Conservation (phyloP, 2,797 vertebrate genomes). For the Champsocephalus esox region DNA sequence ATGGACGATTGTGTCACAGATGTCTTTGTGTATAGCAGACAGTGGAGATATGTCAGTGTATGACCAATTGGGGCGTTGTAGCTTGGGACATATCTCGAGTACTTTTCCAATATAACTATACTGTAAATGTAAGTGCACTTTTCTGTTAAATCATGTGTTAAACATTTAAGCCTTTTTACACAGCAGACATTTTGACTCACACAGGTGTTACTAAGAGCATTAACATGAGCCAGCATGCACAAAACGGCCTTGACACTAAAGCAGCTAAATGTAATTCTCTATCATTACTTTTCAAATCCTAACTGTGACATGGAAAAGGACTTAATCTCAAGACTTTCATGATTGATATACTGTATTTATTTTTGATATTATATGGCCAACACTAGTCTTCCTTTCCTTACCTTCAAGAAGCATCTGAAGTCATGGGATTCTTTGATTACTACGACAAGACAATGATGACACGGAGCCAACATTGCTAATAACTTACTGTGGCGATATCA, state of each 20-base stretch:
- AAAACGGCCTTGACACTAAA: not conserved
- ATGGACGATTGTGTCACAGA: conserved; percentile 33
- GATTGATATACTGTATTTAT: not conserved
- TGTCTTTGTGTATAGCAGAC: conserved; percentile 42
- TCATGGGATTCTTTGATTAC: not conserved
- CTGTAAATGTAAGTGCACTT: not conserved
- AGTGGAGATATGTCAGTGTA: conserved; percentile 48
- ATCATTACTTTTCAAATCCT: not conserved
- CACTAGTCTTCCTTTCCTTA: not conserved
- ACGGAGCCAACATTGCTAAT: not conserved
- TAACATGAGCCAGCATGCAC: not conserved
- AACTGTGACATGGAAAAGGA: not conserved
- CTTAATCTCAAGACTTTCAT: not conserved
- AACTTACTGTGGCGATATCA: not conserved
- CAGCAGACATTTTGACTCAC: not conserved
- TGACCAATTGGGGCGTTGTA: conserved; percentile 43
- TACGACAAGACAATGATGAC: not conserved
- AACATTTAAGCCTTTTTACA: not conserved
- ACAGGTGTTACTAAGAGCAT: not conserved
- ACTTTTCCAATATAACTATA: not conserved
- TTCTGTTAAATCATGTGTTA: not conserved
- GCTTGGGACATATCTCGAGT: conserved; percentile 14
- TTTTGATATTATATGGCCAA: not conserved
- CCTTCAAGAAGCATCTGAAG: too few relatives aligned
- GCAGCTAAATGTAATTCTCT: not conserved